A percentile compares a stretch with the other conserved stretches of the same genome.
Conservation (phyloP, 2,113 vertebrate genomes). For the Melozone crissalis region DNA sequence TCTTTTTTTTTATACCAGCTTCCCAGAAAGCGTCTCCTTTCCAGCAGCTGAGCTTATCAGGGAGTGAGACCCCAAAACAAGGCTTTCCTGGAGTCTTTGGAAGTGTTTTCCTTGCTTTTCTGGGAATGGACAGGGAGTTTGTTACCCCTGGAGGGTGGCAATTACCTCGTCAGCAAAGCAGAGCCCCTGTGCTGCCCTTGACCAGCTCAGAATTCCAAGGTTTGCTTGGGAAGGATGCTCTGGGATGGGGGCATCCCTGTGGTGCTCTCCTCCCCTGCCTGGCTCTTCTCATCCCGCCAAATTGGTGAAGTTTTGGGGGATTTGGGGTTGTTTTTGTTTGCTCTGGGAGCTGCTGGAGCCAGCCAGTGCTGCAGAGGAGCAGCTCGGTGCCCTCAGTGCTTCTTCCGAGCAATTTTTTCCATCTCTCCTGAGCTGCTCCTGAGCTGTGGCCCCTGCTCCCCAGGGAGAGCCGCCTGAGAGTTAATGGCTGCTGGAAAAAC, state of each 20-base stretch:
- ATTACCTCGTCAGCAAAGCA: background rate
- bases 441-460: background rate
- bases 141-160: background rate
- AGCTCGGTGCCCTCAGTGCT: background rate
- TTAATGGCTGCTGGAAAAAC: conserved; percentile 12
- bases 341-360: background rate
- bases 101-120: background rate
- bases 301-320: background rate
- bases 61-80: background rate
- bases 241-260: background rate
- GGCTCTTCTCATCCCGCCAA: background rate
- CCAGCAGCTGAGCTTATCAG: background rate
- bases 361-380: rapidly evolving
- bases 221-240: background rate
- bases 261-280: background rate
- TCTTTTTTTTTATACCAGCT: background rate
- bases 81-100: background rate
- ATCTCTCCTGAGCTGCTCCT: background rate
- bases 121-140: background rate
- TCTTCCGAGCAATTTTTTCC: background rate
- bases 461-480: background rate
- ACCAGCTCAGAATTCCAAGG: background rate
- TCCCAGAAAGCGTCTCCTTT: rapidly evolving
- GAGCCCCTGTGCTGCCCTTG: background rate
- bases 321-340: background rate